Conservation (phyloP, 2,888 invertebrate species). For the Notodonta ziczac region DNA sequence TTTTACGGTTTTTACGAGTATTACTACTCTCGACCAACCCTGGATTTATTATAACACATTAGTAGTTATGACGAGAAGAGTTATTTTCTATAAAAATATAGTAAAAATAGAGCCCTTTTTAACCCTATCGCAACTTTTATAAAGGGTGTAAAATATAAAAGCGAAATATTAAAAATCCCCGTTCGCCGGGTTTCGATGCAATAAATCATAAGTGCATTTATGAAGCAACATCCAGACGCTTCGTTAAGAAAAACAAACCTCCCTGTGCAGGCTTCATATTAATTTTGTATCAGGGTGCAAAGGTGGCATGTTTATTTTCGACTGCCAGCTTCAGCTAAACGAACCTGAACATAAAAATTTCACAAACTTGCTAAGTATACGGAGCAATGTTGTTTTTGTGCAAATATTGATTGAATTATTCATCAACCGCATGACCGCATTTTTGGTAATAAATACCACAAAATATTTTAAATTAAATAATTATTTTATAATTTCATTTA, state of each 20-base stretch:
- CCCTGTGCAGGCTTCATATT: slow-evolving; percentile 33
- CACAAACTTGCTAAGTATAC: background rate
- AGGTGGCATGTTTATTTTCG: slow-evolving; percentile 25
- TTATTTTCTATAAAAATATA: too few relatives aligned
- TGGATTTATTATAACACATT: too few relatives aligned
- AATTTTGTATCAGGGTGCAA: slow-evolving; percentile 34
- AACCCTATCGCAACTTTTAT: background rate
- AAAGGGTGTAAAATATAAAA: slow-evolving; percentile 11
- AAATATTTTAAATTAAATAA: too few relatives aligned
- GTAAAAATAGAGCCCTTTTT: background rate
- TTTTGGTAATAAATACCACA: background rate
- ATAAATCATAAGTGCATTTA: slow-evolving; percentile 75
- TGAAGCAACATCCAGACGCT: slow-evolving; percentile 56
- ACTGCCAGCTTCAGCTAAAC: slow-evolving; percentile 14
- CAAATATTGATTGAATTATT: background rate
- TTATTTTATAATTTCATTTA: too few relatives aligned
- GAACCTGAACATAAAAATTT: background rate
- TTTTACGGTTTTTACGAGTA: too few relatives aligned
- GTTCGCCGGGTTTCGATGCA: slow-evolving; percentile 56
- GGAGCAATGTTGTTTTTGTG: background rate
- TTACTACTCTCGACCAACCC: too few relatives aligned
- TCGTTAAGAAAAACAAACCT: slow-evolving; percentile 73
- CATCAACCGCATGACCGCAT: background rate
- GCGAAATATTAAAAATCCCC: slow-evolving; percentile 51
- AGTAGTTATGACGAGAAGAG: too few relatives aligned